These are phyloP conservation scores for Brachionus asplanchnoidis DNA, from an alignment of 1,140 invertebrate genomes.

Conservation along the genomic window DNA sequence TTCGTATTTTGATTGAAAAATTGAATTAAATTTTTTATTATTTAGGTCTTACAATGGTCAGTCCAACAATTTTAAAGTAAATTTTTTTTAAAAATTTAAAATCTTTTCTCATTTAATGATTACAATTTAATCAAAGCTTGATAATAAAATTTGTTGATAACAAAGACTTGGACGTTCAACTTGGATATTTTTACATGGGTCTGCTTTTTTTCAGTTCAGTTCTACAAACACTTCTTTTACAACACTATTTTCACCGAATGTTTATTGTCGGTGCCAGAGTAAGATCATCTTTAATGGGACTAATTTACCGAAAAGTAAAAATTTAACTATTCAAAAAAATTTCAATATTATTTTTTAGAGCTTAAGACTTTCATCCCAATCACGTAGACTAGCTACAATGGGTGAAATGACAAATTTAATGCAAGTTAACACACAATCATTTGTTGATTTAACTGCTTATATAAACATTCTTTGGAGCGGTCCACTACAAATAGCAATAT, in stretches of 20 bases:
- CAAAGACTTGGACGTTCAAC: conserved; percentile 59
- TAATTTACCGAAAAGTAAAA: conserved; percentile 77
- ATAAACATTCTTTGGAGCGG: conserved; percentile 95
- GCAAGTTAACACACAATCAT: conserved; percentile 61
- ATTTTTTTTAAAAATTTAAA: neutral
- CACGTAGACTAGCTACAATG: conserved; percentile 58
- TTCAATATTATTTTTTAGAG: neutral
- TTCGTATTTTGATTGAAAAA: neutral
- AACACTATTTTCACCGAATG: conserved; percentile 55
- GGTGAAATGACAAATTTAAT: conserved; percentile 65
- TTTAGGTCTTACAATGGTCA: neutral
- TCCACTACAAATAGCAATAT: conserved; percentile 79
- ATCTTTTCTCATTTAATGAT: neutral
- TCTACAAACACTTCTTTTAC: conserved; percentile 76
- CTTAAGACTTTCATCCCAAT: conserved; percentile 44
- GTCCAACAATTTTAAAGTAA: conserved; percentile 27
- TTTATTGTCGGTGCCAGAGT: conserved; percentile 80
- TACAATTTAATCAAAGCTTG: neutral
- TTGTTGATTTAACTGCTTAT: conserved; percentile 63
- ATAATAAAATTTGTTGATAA: conserved; percentile 34
- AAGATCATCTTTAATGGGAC: conserved; percentile 80
- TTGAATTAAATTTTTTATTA: too few relatives aligned
- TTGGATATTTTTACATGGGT: conserved; percentile 75
- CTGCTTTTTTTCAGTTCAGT: conserved; percentile 71
- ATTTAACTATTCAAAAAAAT: conserved; percentile 49